A percentile compares a stretch with the other conserved stretches of the same genome.
Evolutionary conservation across 2,113 vertebrate species (phyloP).

Genomic region (Petrocephalus microphthalmus): DNA sequence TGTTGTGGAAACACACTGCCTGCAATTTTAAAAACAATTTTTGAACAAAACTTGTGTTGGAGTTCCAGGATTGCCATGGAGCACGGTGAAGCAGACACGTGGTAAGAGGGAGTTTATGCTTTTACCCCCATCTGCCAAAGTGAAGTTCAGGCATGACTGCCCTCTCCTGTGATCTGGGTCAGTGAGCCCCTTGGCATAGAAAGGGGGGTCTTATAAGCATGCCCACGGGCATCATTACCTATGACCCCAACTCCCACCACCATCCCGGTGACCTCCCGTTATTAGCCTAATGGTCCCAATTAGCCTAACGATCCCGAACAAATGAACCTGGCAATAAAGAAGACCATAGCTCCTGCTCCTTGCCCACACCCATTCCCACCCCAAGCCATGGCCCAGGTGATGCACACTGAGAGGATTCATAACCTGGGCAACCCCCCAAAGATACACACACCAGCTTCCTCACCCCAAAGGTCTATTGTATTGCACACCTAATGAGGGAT

Average conservation of each 20-base stretch:
- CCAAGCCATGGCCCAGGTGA: conserved; percentile 16
- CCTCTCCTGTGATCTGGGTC: conserved; percentile 17
- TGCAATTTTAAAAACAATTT: neutral
- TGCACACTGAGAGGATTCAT: neutral
- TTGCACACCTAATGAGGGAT: neutral
- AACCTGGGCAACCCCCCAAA: neutral
- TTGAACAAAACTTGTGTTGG: neutral
- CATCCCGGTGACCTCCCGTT: conserved; percentile 55
- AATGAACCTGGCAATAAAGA: conserved; percentile 47
- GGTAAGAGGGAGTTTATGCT: neutral
- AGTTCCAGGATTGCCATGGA: neutral
- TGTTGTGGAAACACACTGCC: neutral
- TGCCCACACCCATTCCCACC: conserved; percentile 27
- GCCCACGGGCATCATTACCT: conserved; percentile 54
- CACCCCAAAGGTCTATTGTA: neutral
- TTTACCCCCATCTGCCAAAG: neutral
- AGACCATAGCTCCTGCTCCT: conserved; percentile 37
- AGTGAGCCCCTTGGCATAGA: conserved; percentile 45
- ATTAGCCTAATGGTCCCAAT: conserved; percentile 55
- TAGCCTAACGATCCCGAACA: conserved; percentile 58
- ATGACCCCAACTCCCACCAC: conserved; percentile 24
- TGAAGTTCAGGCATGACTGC: neutral
- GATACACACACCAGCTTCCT: neutral
- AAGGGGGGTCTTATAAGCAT: conserved; percentile 53
- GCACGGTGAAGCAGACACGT: neutral